Conservation (phyloP, 2,797 vertebrate genomes). For the Hoplostethus mediterraneus region DNA sequence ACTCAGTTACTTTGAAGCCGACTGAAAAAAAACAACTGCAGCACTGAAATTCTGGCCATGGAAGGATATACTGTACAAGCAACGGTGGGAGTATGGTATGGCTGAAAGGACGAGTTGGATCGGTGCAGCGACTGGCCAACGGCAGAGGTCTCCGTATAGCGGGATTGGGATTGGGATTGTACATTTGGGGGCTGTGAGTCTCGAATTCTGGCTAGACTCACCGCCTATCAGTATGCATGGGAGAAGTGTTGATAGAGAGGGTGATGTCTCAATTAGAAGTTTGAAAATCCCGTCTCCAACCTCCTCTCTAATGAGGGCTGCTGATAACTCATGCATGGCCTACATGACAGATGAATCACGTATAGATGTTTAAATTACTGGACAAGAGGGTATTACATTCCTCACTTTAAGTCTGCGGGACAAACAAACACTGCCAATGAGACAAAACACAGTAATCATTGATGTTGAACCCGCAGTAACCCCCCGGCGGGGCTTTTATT, state of each 20-base stretch:
- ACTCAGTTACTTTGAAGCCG: too few species aligned
- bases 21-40: too few species aligned
- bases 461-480: constrained; percentile 69
- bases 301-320: constrained; percentile 36
- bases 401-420: constrained; percentile 32
- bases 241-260: constrained; percentile 13
- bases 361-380: constrained; percentile 33
- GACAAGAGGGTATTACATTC: constrained; percentile 13
- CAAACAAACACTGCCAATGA: constrained; percentile 57
- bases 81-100: too few species aligned
- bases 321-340: constrained; percentile 57
- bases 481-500: constrained; percentile 39
- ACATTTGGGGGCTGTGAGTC: neutral
- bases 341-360: constrained; percentile 41
- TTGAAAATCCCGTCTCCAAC: constrained; percentile 17
- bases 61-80: too few species aligned
- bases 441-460: constrained; percentile 50
- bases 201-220: constrained; percentile 16
- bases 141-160: too few species aligned
- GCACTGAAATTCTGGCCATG: too few species aligned
- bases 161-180: neutral
- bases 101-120: too few species aligned
- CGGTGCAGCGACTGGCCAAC: too few species aligned
- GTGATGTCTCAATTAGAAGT: constrained; percentile 59
- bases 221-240: constrained; percentile 15